Percentiles rank a stretch among this genome's conserved stretches.
Evolutionary conservation across 2,113 vertebrate species (phyloP).

Genomic region (Brachypodius melanocephalos): DNA sequence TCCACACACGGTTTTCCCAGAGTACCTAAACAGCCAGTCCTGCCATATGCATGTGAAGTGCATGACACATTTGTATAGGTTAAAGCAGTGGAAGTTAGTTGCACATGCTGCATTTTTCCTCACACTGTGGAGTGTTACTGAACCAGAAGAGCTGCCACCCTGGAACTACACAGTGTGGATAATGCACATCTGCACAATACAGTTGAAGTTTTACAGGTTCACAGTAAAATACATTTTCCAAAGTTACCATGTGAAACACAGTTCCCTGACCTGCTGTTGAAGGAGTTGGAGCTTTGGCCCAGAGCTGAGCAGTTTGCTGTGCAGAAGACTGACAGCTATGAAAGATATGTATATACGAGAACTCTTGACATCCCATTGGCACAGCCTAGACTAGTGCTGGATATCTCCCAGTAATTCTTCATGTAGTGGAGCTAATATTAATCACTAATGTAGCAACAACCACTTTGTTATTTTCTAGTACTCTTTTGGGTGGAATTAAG

Average conservation of each 20-base stretch:
- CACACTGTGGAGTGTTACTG: background rate
- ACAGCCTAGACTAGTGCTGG: slow-evolving; percentile 23
- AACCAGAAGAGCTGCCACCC: background rate
- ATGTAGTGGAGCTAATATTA: slow-evolving; percentile 4
- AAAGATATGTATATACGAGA: background rate
- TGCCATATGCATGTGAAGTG: background rate
- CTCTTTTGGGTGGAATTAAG: background rate
- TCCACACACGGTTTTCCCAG: background rate
- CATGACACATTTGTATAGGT: background rate
- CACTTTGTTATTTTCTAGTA: background rate
- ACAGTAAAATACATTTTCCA: background rate
- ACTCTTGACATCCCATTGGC: slow-evolving; percentile 56
- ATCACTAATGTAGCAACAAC: background rate
- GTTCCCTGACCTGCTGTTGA: background rate
- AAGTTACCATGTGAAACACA: background rate
- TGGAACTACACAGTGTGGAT: background rate
- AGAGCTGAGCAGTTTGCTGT: background rate
- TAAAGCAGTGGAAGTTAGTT: background rate
- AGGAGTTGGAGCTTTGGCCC: background rate
- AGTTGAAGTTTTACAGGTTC: background rate
- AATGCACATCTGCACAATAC: background rate
- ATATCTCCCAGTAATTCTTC: slow-evolving; percentile 39
- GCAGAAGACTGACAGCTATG: slow-evolving; percentile 7
- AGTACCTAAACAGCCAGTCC: background rate
- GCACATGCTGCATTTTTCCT: background rate